Percentiles rank a stretch among this genome's conserved stretches.
phyloP scores from a whole-genome alignment of 2,113 vertebrate genomes.

The Athene noctua region DNA sequence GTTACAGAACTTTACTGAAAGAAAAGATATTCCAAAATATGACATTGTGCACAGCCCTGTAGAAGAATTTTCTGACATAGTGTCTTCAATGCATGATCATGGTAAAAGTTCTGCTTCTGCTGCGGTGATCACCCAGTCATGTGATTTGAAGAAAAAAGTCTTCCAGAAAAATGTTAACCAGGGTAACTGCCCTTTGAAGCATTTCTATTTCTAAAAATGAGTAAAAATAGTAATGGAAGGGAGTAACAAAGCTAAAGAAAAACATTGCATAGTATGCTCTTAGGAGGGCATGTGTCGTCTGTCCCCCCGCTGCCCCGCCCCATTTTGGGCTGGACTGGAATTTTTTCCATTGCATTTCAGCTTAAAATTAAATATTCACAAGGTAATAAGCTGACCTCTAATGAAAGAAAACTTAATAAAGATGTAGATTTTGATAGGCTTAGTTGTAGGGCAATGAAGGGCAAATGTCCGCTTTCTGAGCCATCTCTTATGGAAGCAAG shows the following conservation, averaged over 20 bases:
- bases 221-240: not conserved
- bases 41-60: not conserved
- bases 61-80: not conserved
- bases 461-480: not conserved
- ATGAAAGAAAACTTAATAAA: not conserved
- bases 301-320: rapidly evolving
- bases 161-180: not conserved
- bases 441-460: not conserved
- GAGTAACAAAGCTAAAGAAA: not conserved
- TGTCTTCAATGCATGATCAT: not conserved
- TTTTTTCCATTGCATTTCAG: not conserved
- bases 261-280: not conserved
- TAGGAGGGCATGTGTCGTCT: not conserved
- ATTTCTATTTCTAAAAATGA: not conserved
- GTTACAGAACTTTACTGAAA: not conserved
- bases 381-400: not conserved
- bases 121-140: not conserved
- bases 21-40: not conserved
- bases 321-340: not conserved
- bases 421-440: not conserved
- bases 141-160: not conserved
- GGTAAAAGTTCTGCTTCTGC: not conserved
- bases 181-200: not conserved
- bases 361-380: not conserved
- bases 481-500: not conserved